A percentile compares a stretch with the other conserved stretches of the same genome.
phyloP scores from a whole-genome alignment of 2,113 vertebrate species.

The Piaya cayana region DNA sequence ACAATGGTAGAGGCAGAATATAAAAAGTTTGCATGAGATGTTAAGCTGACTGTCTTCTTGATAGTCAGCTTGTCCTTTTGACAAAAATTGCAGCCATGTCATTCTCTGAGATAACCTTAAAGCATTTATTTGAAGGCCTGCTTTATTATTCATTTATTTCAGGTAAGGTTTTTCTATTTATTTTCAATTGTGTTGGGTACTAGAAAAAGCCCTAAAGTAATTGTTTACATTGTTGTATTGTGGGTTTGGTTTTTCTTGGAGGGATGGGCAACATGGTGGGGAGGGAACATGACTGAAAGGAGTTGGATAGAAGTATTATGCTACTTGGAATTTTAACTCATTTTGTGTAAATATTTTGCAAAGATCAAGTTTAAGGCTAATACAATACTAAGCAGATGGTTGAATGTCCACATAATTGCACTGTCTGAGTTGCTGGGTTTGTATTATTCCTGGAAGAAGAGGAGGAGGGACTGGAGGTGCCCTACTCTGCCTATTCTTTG shows the following conservation, averaged over 20 bases:
- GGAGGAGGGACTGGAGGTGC: background rate
- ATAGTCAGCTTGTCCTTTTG: too few relatives aligned
- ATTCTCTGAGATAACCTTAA: background rate
- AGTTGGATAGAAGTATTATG: background rate
- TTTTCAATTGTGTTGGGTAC: background rate
- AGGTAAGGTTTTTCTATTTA: background rate
- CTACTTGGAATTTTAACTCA: background rate
- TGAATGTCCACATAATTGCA: background rate
- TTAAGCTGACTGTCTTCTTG: background rate
- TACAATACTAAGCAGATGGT: background rate
- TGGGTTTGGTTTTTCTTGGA: background rate
- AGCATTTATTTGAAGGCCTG: background rate
- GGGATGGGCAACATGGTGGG: too few relatives aligned
- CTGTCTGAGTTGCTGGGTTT: background rate
- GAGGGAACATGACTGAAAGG: background rate
- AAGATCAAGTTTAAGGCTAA: background rate
- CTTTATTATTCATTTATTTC: background rate
- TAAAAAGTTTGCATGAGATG: accelerated
- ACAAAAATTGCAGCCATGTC: background rate
- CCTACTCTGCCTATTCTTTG: background rate
- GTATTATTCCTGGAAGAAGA: background rate
- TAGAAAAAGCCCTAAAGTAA: background rate
- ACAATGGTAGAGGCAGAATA: background rate
- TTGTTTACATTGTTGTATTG: background rate
- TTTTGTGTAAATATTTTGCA: background rate